These are phyloP conservation scores for Sphenopsis melanotis DNA, from an alignment of 2,797 vertebrate species.

Conservation along the genomic window DNA sequence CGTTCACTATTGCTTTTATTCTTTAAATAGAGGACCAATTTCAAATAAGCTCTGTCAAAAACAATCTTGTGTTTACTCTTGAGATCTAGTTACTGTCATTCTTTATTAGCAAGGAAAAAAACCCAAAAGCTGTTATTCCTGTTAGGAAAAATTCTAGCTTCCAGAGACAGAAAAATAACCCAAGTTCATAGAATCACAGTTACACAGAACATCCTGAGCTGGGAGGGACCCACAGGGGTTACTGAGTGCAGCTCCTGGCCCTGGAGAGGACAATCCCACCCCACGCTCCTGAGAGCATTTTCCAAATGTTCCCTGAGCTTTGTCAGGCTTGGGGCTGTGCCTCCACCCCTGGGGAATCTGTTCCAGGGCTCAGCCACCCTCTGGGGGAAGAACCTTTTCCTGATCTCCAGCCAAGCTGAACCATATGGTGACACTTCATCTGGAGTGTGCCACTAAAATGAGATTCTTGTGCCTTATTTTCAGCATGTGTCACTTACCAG, in stretches of 20 bases:
- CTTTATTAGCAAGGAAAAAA: not conserved
- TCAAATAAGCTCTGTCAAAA: slow-evolving; percentile 2
- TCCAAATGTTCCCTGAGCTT: not conserved
- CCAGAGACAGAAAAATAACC: slow-evolving; percentile 29
- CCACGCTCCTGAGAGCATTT: rapidly evolving
- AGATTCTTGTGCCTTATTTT: not conserved
- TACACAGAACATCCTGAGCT: not conserved
- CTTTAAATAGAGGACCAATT: not conserved
- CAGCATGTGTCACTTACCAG: not conserved
- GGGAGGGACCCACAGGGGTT: not conserved
- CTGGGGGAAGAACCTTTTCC: not conserved
- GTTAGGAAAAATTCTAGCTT: not conserved
- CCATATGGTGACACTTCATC: not conserved
- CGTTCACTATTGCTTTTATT: not conserved
- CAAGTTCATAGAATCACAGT: not conserved
- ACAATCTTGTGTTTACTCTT: not conserved
- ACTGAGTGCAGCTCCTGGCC: not conserved
- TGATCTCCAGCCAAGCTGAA: not conserved
- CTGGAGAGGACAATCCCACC: not conserved
- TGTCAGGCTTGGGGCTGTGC: not conserved
- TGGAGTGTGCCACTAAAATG: not conserved
- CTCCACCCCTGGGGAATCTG: not conserved
- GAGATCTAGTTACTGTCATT: slow-evolving; percentile 20
- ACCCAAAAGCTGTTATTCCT: not conserved
- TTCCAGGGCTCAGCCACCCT: not conserved